phyloP scores from a whole-genome alignment of 2,797 vertebrate genomes.

The Erethizon dorsatum region DNA sequence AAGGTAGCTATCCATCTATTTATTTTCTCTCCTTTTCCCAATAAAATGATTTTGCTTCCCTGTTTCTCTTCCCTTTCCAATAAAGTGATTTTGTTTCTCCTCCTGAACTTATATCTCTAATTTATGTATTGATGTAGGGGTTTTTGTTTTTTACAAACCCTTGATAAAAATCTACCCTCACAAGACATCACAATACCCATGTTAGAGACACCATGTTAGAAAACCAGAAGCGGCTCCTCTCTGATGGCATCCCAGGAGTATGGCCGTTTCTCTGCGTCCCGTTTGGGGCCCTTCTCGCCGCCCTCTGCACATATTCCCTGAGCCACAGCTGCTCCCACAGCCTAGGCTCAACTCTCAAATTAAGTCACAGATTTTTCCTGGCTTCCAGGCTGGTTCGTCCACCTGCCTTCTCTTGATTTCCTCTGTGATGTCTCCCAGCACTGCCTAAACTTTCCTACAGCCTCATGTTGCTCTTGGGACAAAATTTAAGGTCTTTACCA shows the following conservation, averaged over 20 bases:
- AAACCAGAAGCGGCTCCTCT: background rate
- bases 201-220: background rate
- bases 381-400: background rate
- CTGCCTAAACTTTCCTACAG: background rate
- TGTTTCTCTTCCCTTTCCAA: background rate
- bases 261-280: background rate
- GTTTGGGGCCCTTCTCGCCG: background rate
- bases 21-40: background rate
- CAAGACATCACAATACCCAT: background rate
- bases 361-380: background rate
- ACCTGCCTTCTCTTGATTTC: background rate
- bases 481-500: background rate
- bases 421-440: background rate
- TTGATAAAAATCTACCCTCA: background rate
- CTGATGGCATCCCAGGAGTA: background rate
- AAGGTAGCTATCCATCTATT: background rate
- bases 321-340: background rate
- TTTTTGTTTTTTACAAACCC: background rate
- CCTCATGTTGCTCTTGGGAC: background rate
- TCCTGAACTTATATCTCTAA: background rate
- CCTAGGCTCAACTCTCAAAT: background rate
- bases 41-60: no score
- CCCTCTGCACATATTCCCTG: background rate
- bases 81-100: background rate
- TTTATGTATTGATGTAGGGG: background rate